Percentiles rank a stretch among this genome's conserved stretches.
Evolutionary conservation across 2,888 invertebrate species (phyloP).

Genomic region (Anarsia innoxiella): DNA sequence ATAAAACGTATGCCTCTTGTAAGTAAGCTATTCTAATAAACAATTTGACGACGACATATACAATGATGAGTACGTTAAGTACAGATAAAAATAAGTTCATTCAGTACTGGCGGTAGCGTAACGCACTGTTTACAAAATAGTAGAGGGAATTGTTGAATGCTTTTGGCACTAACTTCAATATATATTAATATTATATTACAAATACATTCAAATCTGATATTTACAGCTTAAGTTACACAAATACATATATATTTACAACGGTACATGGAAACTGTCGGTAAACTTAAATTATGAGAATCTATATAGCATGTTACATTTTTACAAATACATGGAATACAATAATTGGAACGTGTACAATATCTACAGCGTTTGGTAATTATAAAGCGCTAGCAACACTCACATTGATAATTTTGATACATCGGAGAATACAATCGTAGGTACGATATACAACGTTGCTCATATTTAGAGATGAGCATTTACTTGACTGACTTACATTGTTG

Average conservation of each 20-base stretch:
- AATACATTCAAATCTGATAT: constrained; percentile 57
- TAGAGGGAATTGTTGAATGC: constrained; percentile 55
- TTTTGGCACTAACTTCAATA: constrained; percentile 73
- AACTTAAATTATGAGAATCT: constrained; percentile 36
- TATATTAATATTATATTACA: constrained; percentile 54
- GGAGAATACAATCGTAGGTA: constrained; percentile 24
- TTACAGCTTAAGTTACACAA: constrained; percentile 56
- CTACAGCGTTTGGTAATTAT: constrained; percentile 37
- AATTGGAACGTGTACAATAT: constrained; percentile 55
- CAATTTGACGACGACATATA: constrained; percentile 20
- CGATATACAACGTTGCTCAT: too few relatives aligned
- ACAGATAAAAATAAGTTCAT: constrained; percentile 17
- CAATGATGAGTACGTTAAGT: constrained; percentile 7
- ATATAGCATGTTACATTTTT: constrained; percentile 40
- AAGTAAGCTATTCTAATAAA: too few relatives aligned
- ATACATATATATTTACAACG: constrained; percentile 51
- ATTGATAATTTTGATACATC: constrained; percentile 30
- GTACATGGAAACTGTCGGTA: constrained; percentile 31
- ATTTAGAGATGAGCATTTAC: constrained; percentile 6
- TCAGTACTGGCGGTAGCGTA: constrained; percentile 12
- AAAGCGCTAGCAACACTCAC: constrained; percentile 47
- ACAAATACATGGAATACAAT: constrained; percentile 32
- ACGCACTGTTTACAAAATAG: constrained; percentile 42
- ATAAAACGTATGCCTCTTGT: too few relatives aligned
- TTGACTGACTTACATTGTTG: too few relatives aligned